These are phyloP conservation scores for Diprion similis DNA, from an alignment of 1,140 invertebrate genomes.

Conservation along the genomic window DNA sequence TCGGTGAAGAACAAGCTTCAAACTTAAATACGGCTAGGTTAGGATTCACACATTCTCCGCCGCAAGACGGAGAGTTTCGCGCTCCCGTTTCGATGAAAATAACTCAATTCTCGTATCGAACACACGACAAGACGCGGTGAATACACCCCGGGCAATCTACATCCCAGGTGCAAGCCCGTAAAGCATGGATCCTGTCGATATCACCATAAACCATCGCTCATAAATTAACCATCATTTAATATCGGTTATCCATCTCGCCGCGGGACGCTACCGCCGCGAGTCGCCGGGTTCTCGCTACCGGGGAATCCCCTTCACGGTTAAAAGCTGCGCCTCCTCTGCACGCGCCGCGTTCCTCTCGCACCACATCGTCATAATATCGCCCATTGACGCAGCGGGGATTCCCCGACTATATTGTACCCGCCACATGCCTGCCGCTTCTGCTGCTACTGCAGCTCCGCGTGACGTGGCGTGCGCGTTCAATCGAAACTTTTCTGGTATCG, in stretches of 20 bases:
- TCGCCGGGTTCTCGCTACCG: neutral
- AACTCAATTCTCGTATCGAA: no score
- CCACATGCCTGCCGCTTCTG: no score
- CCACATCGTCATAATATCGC: neutral
- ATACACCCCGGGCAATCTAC: no score
- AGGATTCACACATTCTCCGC: no score
- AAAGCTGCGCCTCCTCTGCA: neutral
- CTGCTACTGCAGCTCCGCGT: no score
- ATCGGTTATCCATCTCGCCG: conserved; percentile 4
- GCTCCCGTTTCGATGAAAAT: no score
- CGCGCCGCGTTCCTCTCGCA: neutral
- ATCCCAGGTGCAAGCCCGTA: neutral
- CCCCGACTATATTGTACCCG: neutral
- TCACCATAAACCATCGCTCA: neutral
- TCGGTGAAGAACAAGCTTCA: no score
- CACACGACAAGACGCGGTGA: no score
- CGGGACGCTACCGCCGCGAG: neutral
- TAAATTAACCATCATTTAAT: neutral
- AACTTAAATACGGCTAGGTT: no score
- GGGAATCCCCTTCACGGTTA: neutral
- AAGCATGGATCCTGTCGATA: neutral
- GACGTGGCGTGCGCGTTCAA: no score
- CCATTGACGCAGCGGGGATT: conserved; percentile 4
- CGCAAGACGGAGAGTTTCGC: no score
- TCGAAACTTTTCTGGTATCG: no score